These are phyloP conservation scores for Pseudanteris insignis DNA, from an alignment of 2,888 invertebrate species.

Conservation along the genomic window DNA sequence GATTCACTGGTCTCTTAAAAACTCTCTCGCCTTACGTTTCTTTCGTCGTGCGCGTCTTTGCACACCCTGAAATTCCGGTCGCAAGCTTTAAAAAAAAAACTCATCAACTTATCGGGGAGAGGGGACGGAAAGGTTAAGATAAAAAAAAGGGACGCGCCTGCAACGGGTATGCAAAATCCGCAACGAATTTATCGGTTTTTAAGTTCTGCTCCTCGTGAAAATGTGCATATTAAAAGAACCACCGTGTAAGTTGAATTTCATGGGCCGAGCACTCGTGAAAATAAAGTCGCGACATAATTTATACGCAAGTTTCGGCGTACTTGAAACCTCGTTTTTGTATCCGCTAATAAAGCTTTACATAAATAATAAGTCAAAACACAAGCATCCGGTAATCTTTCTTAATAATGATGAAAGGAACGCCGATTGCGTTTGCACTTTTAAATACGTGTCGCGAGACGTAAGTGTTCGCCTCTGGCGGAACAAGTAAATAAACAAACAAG, in stretches of 20 bases:
- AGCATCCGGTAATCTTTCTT: slow-evolving; percentile 15
- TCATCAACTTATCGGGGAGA: no score
- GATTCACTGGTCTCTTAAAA: no score
- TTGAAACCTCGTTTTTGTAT: slow-evolving; percentile 36
- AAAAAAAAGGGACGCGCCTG: background rate
- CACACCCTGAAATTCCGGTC: no score
- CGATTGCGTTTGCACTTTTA: slow-evolving; percentile 26
- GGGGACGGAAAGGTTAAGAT: no score
- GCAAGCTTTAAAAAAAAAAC: no score
- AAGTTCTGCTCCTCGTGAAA: slow-evolving; percentile 3
- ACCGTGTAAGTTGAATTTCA: slow-evolving; percentile 34
- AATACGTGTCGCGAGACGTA: slow-evolving; percentile 3
- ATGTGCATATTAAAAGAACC: slow-evolving; percentile 36
- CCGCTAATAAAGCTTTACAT: slow-evolving; percentile 39
- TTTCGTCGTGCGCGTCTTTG: no score
- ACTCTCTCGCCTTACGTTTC: no score
- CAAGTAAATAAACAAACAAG: slow-evolving; percentile 8
- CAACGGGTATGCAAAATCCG: background rate
- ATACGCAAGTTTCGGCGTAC: slow-evolving; percentile 27
- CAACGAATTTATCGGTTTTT: slow-evolving; percentile 18
- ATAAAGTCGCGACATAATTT: slow-evolving; percentile 31
- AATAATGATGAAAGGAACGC: slow-evolving; percentile 28
- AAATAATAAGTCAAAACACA: slow-evolving; percentile 31
- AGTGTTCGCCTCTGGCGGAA: slow-evolving; percentile 4
- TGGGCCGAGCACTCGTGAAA: slow-evolving; percentile 16